A percentile compares a stretch with the other conserved stretches of the same genome.
Conservation (phyloP, 2,888 invertebrate species). For the Campoplex capitator region DNA sequence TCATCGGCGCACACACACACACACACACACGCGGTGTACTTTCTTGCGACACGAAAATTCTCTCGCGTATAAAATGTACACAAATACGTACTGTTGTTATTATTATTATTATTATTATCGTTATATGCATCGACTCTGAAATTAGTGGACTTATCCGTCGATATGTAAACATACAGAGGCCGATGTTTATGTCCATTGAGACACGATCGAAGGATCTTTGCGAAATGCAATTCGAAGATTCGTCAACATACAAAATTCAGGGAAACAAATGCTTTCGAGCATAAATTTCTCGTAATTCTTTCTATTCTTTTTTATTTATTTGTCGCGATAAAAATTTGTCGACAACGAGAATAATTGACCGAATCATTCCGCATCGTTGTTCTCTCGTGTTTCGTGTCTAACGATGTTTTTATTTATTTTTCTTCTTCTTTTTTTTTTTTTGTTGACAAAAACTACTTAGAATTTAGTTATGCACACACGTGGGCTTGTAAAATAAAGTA, state of each 20-base stretch:
- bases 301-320: too few species aligned
- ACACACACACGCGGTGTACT: conserved; percentile 16
- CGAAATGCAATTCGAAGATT: not conserved
- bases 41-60: conserved; percentile 64
- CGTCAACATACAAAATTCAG: not conserved
- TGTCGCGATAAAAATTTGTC: not conserved
- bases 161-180: conserved; percentile 33
- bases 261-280: not conserved
- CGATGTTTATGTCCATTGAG: not conserved
- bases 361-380: not conserved
- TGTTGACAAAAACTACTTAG: not conserved
- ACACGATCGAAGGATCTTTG: conserved; percentile 1
- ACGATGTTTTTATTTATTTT: not conserved
- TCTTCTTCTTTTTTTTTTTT: not conserved
- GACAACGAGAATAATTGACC: not conserved
- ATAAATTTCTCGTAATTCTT: too few species aligned
- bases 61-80: conserved; percentile 27
- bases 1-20: conserved; percentile 42
- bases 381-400: not conserved
- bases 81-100: not conserved
- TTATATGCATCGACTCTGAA: conserved; percentile 35
- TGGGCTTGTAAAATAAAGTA: not conserved
- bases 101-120: not conserved
- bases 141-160: conserved; percentile 48
- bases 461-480: conserved; percentile 2